Base-by-base conservation (phyloP, 2,113 vertebrate genomes). In the Lophochroa leadbeateri region DNA sequence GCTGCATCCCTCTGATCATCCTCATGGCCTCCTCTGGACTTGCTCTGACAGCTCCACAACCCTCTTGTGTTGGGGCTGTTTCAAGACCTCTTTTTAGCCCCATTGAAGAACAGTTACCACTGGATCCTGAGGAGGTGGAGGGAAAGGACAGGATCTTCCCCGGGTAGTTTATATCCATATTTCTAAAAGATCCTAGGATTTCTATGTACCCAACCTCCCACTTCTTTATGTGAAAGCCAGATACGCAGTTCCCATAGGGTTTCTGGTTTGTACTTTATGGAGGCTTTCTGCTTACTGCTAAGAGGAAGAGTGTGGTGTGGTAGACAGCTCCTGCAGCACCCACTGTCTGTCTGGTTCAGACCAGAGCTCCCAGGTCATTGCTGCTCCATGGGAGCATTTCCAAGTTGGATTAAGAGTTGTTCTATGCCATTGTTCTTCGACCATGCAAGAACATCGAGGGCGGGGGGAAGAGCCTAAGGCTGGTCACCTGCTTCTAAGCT, bases 151-250 rank as follows among this genome's bases (percentile, higher is more conserved):
- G 10, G 28, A 29, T 35, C 9, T 46, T 37, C 50, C 20, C 28
- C 2, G 8, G 31, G 29, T 28, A 3, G 29, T 68, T 83, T 25
- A 1, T 27, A 23, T 19, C 72, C 17, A 0, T 11, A 2, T n/a
- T 21, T 75, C 35, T 29, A 28, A 6, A 58, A 46, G 15, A 1
- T 2, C 17, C 4, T 12, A 37, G 28, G 79, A n/a, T 33, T 52
- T 70, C 24, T 16, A 10, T 41, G 27, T 39, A 15, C 14, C 6
- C 13, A 52, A 0, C 46, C 28, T 78, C 21, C 24, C n/a, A 2
- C 31, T 88, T 49, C 27, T 49, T 13, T 7, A 29, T 57, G 37
- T 0, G 2, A 12, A 46, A 77, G 31, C 52, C 37, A 6, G 16
- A 8, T 7, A 8, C 1, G 3, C 19, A 31, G 39, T 27, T 77